Conservation (phyloP, 2,888 invertebrate genomes). For the Thecocarcelia acutangulata region DNA sequence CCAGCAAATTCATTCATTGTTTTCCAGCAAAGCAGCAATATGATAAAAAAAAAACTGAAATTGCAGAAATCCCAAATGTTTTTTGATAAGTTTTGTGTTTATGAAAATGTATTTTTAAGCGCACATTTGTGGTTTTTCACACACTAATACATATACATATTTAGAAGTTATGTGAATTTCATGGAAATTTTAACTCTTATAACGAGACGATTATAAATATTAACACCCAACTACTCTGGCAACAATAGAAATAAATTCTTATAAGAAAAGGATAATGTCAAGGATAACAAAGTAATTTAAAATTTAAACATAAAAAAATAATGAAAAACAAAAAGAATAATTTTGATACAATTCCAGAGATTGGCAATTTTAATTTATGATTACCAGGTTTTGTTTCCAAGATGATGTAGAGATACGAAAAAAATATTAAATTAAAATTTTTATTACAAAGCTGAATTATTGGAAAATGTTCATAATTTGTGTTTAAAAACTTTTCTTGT, state of each 20-base stretch:
- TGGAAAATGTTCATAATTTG: too few relatives aligned
- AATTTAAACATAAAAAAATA: slow-evolving; percentile 50
- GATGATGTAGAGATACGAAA: too few relatives aligned
- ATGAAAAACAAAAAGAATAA: slow-evolving; percentile 7
- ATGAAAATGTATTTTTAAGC: slow-evolving; percentile 72
- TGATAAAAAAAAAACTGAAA: slow-evolving; percentile 56
- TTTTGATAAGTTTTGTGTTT: slow-evolving; percentile 71
- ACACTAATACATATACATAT: slow-evolving; percentile 15
- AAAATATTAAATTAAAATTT: too few relatives aligned
- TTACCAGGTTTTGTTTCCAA: slow-evolving; percentile 6
- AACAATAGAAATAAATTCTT: neutral
- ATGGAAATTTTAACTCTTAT: slow-evolving; percentile 55
- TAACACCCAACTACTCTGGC: slow-evolving; percentile 41
- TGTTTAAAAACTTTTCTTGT: too few relatives aligned
- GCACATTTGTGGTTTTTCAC: slow-evolving; percentile 71
- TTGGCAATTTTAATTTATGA: slow-evolving; percentile 46
- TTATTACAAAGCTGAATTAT: too few relatives aligned
- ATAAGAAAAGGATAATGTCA: slow-evolving; percentile 62
- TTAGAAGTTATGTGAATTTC: slow-evolving; percentile 44
- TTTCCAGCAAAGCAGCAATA: slow-evolving; percentile 37
- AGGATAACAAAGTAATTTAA: slow-evolving; percentile 67
- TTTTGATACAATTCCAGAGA: slow-evolving; percentile 24
- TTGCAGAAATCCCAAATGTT: slow-evolving; percentile 63
- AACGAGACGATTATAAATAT: slow-evolving; percentile 69
- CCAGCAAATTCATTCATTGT: slow-evolving; percentile 38